These are phyloP conservation scores for Papilio helenus DNA, from an alignment of 1,140 invertebrate species.

Conservation along the genomic window DNA sequence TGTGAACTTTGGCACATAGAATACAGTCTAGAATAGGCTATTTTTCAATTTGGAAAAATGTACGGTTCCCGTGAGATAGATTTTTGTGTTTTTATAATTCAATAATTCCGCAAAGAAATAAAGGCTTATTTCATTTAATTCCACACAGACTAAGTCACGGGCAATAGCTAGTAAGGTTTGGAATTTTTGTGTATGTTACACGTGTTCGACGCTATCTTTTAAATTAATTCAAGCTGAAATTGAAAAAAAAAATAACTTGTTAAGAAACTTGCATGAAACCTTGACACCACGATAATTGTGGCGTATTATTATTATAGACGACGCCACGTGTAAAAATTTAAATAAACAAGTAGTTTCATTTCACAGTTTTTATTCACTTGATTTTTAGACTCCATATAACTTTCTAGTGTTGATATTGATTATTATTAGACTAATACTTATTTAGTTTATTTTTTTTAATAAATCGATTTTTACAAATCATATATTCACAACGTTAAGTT, in stretches of 20 bases:
- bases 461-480: background rate
- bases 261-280: conserved; percentile 3
- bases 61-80: background rate
- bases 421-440: background rate
- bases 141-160: background rate
- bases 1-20: background rate
- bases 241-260: background rate
- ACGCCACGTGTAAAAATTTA: background rate
- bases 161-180: background rate
- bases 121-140: background rate
- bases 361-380: background rate
- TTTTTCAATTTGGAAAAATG: background rate
- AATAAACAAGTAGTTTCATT: background rate
- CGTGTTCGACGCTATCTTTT: background rate
- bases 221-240: background rate
- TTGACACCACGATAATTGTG: conserved; percentile 11
- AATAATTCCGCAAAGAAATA: background rate
- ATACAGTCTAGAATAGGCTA: background rate
- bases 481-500: background rate
- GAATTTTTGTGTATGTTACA: background rate
- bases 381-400: background rate
- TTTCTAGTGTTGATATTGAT: background rate
- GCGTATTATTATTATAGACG: background rate
- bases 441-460: background rate
- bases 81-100: background rate